These are phyloP conservation scores for Pseudomyrmex flavicornis DNA, from an alignment of 1,140 invertebrate species.

Conservation along the genomic window DNA sequence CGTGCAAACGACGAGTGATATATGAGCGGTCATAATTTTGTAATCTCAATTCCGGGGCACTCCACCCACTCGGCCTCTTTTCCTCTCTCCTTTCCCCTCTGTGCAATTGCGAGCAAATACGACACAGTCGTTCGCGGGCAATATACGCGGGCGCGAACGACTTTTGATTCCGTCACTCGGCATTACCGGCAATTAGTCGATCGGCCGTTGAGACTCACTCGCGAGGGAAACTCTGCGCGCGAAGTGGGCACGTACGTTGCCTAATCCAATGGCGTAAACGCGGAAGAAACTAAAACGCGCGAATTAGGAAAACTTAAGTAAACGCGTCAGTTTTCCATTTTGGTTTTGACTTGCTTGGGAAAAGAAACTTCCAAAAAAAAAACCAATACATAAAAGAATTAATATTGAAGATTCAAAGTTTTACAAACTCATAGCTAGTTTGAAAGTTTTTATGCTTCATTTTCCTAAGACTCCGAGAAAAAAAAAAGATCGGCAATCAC, in stretches of 20 bases:
- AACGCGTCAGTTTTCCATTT: background rate
- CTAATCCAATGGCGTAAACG: conserved; percentile 12
- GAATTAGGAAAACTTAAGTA: background rate
- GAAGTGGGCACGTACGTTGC: background rate
- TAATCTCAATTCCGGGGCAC: conserved; percentile 45
- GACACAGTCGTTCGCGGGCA: conserved; percentile 3
- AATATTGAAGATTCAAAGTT: too few species aligned
- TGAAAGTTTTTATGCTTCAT: too few species aligned
- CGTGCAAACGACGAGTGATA: conserved; percentile 54
- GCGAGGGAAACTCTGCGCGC: conserved; percentile 9
- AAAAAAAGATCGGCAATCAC: background rate
- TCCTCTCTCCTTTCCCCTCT: background rate
- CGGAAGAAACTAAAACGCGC: background rate
- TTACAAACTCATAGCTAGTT: too few species aligned
- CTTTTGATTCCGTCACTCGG: conserved; percentile 29
- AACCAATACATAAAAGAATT: too few species aligned
- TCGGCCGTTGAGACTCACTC: conserved; percentile 18
- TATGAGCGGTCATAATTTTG: conserved; percentile 45
- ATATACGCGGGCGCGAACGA: conserved; percentile 35
- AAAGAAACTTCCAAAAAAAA: too few species aligned
- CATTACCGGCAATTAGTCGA: conserved; percentile 49
- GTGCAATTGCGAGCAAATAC: conserved; percentile 13
- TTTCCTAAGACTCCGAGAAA: too few species aligned
- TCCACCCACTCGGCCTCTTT: background rate
- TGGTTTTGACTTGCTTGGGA: too few species aligned